A percentile compares a stretch with the other conserved stretches of the same genome.
These are phyloP conservation scores for Serripes groenlandicus DNA, from an alignment of 2,888 invertebrate genomes.

Conservation along the genomic window DNA sequence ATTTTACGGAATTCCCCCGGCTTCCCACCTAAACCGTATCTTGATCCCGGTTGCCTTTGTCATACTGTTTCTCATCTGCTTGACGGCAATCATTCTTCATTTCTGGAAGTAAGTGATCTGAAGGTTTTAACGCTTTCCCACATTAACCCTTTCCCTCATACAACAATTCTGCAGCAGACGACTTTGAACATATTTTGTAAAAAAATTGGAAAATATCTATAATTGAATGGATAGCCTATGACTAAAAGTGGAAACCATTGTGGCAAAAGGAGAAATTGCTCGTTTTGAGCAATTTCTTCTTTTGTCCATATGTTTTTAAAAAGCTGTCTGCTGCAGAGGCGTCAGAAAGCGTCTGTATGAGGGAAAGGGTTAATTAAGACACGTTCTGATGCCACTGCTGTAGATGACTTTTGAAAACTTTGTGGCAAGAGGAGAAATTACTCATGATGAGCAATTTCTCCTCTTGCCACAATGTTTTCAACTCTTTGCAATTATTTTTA, in stretches of 20 bases:
- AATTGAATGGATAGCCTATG: too few species aligned
- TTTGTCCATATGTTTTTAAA: not conserved
- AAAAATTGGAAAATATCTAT: too few species aligned
- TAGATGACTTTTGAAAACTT: not conserved
- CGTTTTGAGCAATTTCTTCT: not conserved
- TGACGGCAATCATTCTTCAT: constrained; percentile 69
- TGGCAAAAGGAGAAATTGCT: not conserved
- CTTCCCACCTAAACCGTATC: constrained; percentile 65
- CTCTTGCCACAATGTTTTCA: not conserved
- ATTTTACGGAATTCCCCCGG: constrained; percentile 72
- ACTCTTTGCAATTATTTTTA: too few species aligned
- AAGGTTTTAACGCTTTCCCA: not conserved
- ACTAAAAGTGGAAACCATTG: not conserved
- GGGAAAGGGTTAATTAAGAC: too few species aligned
- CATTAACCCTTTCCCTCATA: not conserved
- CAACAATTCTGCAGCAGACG: too few species aligned
- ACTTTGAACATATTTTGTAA: too few species aligned
- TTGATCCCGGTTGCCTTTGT: constrained; percentile 74
- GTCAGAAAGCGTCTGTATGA: too few species aligned
- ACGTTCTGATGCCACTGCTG: not conserved
- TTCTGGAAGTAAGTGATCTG: constrained; percentile 66
- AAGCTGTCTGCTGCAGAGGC: too few species aligned
- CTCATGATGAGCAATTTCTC: not conserved
- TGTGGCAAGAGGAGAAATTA: not conserved
- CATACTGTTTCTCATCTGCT: constrained; percentile 64